Evolutionary conservation across 2,888 invertebrate species (phyloP).

Genomic region (Rhamnusium bicolor): DNA sequence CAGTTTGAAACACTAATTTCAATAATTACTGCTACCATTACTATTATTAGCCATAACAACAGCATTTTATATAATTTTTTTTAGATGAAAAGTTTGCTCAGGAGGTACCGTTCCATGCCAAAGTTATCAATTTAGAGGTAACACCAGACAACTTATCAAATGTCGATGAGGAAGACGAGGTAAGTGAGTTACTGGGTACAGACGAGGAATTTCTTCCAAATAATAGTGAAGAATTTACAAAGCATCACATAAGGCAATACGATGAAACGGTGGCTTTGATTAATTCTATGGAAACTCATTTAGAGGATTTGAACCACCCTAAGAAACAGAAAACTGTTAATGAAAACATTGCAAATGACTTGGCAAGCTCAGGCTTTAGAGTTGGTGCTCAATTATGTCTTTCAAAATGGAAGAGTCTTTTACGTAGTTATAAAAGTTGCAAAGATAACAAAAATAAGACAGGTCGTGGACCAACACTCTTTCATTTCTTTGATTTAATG

Average conservation of each 20-base stretch:
- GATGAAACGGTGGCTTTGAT: constrained; percentile 53
- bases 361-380: background rate
- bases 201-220: no score
- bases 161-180: no score
- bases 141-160: no score
- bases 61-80: no score
- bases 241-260: constrained; percentile 39
- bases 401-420: background rate
- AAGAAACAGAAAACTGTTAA: background rate
- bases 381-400: background rate
- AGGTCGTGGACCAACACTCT: background rate
- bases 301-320: background rate
- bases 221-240: no score
- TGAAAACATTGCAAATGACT: background rate
- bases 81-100: no score
- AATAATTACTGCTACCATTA: no score
- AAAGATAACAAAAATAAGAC: background rate
- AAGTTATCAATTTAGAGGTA: no score
- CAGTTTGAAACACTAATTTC: no score
- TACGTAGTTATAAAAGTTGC: background rate
- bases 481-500: background rate
- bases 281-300: constrained; percentile 26
- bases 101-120: no score
- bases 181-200: no score
- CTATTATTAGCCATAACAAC: no score